phyloP scores from a whole-genome alignment of 2,888 invertebrate species.

The Synergus umbraculus region DNA sequence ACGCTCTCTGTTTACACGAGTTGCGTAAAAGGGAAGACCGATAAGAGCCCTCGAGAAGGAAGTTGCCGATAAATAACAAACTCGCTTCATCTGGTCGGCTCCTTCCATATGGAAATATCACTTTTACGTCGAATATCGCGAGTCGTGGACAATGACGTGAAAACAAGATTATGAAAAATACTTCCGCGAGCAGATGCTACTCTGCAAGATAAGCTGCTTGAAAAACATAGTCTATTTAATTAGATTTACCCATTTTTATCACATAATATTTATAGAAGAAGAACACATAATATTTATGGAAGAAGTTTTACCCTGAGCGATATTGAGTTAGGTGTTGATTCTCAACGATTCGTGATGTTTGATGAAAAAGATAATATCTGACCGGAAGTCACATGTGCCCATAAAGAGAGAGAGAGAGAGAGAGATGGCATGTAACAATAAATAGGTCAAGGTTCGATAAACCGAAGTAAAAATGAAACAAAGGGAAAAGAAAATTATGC shows the following conservation, averaged over 20 bases:
- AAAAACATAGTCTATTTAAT: not conserved
- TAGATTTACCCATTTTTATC: not conserved
- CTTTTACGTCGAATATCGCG: not conserved
- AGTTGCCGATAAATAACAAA: conserved; percentile 24
- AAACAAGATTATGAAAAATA: not conserved
- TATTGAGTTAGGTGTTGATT: not conserved
- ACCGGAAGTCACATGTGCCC: conserved; percentile 6
- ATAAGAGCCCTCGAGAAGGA: conserved; percentile 43
- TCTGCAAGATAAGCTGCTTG: not conserved
- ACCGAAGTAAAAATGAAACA: not conserved
- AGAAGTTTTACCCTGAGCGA: no score
- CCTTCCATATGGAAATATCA: not conserved
- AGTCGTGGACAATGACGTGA: conserved; percentile 9
- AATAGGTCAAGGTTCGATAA: conserved; percentile 41
- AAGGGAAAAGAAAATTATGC: not conserved
- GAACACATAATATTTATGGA: not conserved
- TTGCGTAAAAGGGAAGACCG: conserved; percentile 55
- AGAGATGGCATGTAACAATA: conserved; percentile 16
- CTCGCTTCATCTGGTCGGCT: not conserved
- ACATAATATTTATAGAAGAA: not conserved
- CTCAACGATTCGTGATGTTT: not conserved
- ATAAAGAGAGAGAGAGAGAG: not conserved
- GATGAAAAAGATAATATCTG: not conserved
- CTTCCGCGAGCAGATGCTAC: conserved; percentile 5
- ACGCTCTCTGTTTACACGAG: conserved; percentile 53